Percentiles rank a stretch among this genome's conserved stretches.
Evolutionary conservation across 1,140 invertebrate genomes (phyloP).

Genomic region (Acromyrmex echinatior): DNA sequence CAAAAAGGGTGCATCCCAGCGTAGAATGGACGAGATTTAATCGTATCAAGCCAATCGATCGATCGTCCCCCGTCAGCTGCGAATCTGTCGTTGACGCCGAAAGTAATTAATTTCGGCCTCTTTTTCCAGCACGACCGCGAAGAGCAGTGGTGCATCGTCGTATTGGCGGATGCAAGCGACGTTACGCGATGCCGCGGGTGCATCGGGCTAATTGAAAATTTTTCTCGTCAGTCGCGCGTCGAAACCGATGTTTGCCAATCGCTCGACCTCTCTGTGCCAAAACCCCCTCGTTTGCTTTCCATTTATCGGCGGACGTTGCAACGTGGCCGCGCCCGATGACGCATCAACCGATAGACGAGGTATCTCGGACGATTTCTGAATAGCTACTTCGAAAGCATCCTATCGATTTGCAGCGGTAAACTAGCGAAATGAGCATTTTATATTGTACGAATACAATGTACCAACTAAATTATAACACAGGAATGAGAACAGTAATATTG

Average conservation of each 20-base stretch:
- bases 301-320: constrained; percentile 76
- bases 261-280: constrained; percentile 64
- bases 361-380: constrained; percentile 48
- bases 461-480: neutral
- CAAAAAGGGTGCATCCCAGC: neutral
- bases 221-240: constrained; percentile 76
- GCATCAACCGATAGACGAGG: constrained; percentile 24
- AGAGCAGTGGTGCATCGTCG: constrained; percentile 61
- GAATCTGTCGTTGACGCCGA: constrained; percentile 69
- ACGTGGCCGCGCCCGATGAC: constrained; percentile 64
- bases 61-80: constrained; percentile 57
- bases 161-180: constrained; percentile 4
- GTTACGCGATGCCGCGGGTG: constrained; percentile 58
- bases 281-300: constrained; percentile 80
- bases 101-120: constrained; percentile 74
- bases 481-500: neutral
- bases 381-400: constrained; percentile 1
- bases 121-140: constrained; percentile 62
- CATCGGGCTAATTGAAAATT: constrained; percentile 82
- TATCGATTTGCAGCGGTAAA: constrained; percentile 19
- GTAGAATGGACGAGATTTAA: constrained; percentile 62
- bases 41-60: constrained; percentile 69
- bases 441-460: neutral
- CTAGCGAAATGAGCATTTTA: constrained; percentile 10
- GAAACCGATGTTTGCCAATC: constrained; percentile 80